Evolutionary conservation across 2,888 invertebrate species (phyloP), one percentile per base, ranked within the genome.

Genomic region (Ptilodon capucinus): DNA sequence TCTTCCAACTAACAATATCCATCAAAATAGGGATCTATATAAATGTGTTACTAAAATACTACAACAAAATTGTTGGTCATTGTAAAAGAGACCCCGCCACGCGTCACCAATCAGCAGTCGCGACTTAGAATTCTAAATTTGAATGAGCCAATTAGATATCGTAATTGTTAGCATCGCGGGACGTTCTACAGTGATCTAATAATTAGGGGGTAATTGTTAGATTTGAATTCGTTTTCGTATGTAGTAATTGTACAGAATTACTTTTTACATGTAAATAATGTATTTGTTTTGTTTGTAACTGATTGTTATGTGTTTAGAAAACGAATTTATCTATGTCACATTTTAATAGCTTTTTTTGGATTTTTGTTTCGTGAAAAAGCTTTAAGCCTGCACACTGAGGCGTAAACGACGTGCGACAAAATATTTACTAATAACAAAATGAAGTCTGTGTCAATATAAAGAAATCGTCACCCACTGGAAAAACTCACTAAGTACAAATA

Each of bases 61-160:
- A 54, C 48, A 23, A 44, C 34, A 18, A 53, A 59, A 64, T 68
- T 64, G 66, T 48, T 45, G 45, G 41, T 41, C 54, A 64, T 59
- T 66, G 64, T 62, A 57, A 58, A 52, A 55, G 51, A 47, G 40
- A 48, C 55, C 21, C 21, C 19, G 69, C 60, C 75, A 74, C 71
- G 71, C 56, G 76, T 61, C 65, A 58, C 79, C 79, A 81, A 79
- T 81, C 69, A 72, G 57, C 44, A 48, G 57, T 47, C 35, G 41
- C 55, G 52, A 44, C 53, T 51, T 46, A 48, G 65, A 68, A 75
- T 79, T 78, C 73, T 63, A 72, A 79, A 80, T 79, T 77, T 58
- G 57, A 80, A 80, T 65, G 51, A 59, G 56, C 79, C 78, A 79
- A 79, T 81, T 76, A 72, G 61, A 71, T 62, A 63, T 52, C 54